phyloP scores from a whole-genome alignment of 2,888 invertebrate genomes.

The Cantharis rufa region DNA sequence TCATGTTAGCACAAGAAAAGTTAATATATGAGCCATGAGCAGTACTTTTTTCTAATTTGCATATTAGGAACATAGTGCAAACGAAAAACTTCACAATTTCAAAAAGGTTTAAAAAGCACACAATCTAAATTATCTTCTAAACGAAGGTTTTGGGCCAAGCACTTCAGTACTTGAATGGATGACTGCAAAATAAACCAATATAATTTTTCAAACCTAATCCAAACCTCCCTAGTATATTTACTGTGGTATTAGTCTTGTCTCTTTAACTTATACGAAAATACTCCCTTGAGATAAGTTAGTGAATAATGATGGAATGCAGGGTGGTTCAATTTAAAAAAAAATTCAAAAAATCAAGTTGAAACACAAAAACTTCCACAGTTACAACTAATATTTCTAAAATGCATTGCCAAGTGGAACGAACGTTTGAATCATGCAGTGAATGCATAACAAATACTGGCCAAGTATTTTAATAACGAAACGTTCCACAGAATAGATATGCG shows the following conservation, averaged over 20 bases:
- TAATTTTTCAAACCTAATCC: conserved; percentile 30
- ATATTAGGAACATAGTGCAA: neutral
- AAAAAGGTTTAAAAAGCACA: neutral
- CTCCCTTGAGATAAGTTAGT: conserved; percentile 23
- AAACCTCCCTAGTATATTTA: conserved; percentile 33
- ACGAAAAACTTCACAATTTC: neutral
- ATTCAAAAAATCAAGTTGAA: neutral
- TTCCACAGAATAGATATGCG: conserved; percentile 2
- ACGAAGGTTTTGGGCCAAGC: neutral
- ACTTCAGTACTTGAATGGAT: neutral
- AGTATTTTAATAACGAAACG: conserved; percentile 24
- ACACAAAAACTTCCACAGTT: too few species aligned
- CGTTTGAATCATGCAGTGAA: conserved; percentile 1
- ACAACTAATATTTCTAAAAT: neutral
- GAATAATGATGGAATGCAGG: conserved; percentile 4
- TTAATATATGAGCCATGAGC: neutral
- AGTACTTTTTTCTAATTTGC: neutral
- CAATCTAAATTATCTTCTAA: neutral
- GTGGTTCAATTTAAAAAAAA: neutral
- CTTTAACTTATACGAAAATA: conserved; percentile 24
- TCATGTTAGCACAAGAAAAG: conserved; percentile 1
- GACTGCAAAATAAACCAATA: conserved; percentile 5
- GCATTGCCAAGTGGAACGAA: neutral
- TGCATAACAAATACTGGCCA: conserved; percentile 9
- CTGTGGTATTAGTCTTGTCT: conserved; percentile 36